Evolutionary conservation across 2,797 vertebrate genomes (phyloP).

Genomic region (Hyperoplus immaculatus): DNA sequence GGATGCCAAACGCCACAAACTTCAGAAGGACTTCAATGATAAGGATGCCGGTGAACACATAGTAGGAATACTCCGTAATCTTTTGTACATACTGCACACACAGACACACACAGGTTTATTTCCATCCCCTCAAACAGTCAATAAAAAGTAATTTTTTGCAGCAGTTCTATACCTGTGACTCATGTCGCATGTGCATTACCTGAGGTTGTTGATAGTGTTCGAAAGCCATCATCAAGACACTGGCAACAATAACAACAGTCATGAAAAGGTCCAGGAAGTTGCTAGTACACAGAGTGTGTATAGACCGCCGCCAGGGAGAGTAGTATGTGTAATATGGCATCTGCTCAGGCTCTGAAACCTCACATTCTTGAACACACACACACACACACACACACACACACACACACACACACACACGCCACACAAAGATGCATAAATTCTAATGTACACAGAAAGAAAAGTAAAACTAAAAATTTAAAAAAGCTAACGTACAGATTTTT

Average conservation of each 20-base stretch:
- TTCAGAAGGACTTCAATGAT: slow-evolving; percentile 29
- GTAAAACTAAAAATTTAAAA: too few relatives aligned
- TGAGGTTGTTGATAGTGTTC: slow-evolving; percentile 24
- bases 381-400: too few relatives aligned
- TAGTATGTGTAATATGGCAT: neutral
- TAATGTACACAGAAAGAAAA: too few relatives aligned
- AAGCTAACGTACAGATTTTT: too few relatives aligned
- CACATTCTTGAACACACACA: neutral
- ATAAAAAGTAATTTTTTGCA: neutral
- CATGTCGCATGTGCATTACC: neutral
- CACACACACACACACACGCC: too few relatives aligned
- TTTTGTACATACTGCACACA: slow-evolving; percentile 9
- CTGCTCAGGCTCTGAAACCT: neutral
- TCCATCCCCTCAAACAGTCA: neutral
- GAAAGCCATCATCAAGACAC: neutral
- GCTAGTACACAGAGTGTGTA: slow-evolving; percentile 13
- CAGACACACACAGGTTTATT: neutral
- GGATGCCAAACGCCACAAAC: slow-evolving; percentile 1
- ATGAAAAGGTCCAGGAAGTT: neutral
- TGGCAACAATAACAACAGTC: neutral
- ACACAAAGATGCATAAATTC: too few relatives aligned
- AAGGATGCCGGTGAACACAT: slow-evolving; percentile 17
- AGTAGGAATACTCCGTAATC: slow-evolving; percentile 4
- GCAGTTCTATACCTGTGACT: neutral
- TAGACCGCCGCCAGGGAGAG: neutral